A percentile compares a stretch with the other conserved stretches of the same genome.
phyloP scores from a whole-genome alignment of 2,888 invertebrate species.

The Cordylochernes scorpioides region DNA sequence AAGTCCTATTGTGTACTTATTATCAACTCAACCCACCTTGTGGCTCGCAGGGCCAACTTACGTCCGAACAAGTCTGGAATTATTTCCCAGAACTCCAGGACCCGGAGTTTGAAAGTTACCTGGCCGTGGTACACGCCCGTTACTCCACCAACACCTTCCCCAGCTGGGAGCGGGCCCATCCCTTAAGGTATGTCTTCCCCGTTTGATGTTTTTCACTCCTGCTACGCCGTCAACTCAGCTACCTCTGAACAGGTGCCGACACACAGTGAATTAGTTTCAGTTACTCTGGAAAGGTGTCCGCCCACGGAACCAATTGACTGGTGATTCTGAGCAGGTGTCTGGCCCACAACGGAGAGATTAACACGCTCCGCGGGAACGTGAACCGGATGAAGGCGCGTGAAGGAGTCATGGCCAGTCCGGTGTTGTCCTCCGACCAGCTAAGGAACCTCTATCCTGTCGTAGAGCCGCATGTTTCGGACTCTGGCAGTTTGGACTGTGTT shows the following conservation, averaged over 20 bases:
- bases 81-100: constrained; percentile 35
- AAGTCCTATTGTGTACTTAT: no score
- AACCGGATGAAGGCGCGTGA: constrained; percentile 96
- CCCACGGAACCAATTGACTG: no score
- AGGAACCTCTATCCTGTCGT: constrained; percentile 82
- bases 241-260: no score
- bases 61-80: constrained; percentile 76
- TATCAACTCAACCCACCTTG: constrained; percentile 3
- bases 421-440: constrained; percentile 55
- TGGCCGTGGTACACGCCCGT: constrained; percentile 86
- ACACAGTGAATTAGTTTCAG: no score
- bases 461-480: constrained; percentile 92
- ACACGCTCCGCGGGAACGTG: constrained; percentile 89
- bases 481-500: constrained; percentile 89
- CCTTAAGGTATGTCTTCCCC: constrained; percentile 79
- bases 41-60: constrained; percentile 44
- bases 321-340: no score
- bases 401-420: constrained; percentile 74
- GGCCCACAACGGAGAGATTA: constrained; percentile 98
- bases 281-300: no score
- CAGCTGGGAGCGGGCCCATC: constrained; percentile 96
- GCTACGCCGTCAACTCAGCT: no score
- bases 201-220: no score
- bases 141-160: constrained; percentile 99
- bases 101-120: constrained; percentile 53